Percentiles rank a stretch among this genome's conserved stretches.
Evolutionary conservation across 1,140 invertebrate genomes (phyloP).

Genomic region (Parapsyche elsis): DNA sequence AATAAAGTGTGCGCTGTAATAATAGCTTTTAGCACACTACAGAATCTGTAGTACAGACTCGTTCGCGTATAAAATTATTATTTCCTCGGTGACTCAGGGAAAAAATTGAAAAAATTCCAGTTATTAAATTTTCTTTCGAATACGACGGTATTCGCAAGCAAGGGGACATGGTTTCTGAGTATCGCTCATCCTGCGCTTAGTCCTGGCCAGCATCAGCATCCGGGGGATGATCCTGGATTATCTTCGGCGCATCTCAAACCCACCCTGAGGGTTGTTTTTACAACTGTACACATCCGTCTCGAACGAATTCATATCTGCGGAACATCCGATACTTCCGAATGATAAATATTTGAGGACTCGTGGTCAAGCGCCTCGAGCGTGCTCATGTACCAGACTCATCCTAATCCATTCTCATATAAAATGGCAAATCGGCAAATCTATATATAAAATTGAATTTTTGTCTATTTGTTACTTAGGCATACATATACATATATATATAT

Average conservation of each 20-base stretch:
- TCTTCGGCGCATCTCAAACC: background rate
- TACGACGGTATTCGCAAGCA: background rate
- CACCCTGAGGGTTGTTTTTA: constrained; percentile 34
- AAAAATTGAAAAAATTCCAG: too few relatives aligned
- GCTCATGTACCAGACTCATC: too few relatives aligned
- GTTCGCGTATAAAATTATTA: too few relatives aligned
- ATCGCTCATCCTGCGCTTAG: constrained; percentile 21
- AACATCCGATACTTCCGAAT: background rate
- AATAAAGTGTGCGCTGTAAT: too few relatives aligned
- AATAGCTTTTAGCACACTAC: too few relatives aligned
- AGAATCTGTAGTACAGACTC: too few relatives aligned
- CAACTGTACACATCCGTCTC: constrained; percentile 13
- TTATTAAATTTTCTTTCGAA: too few relatives aligned
- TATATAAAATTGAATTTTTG: too few relatives aligned
- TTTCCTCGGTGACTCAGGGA: too few relatives aligned
- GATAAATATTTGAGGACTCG: constrained; percentile 8
- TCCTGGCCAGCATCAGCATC: constrained; percentile 18
- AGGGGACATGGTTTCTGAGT: background rate
- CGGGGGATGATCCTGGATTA: constrained; percentile 35
- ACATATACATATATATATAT: background rate
- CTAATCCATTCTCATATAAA: too few relatives aligned
- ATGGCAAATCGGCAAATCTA: too few relatives aligned
- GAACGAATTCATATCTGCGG: background rate
- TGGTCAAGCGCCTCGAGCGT: background rate
- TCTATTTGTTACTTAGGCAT: background rate